A percentile compares a stretch with the other conserved stretches of the same genome.
Evolutionary conservation across 2,888 invertebrate species (phyloP).

Genomic region (Netelia inedita): DNA sequence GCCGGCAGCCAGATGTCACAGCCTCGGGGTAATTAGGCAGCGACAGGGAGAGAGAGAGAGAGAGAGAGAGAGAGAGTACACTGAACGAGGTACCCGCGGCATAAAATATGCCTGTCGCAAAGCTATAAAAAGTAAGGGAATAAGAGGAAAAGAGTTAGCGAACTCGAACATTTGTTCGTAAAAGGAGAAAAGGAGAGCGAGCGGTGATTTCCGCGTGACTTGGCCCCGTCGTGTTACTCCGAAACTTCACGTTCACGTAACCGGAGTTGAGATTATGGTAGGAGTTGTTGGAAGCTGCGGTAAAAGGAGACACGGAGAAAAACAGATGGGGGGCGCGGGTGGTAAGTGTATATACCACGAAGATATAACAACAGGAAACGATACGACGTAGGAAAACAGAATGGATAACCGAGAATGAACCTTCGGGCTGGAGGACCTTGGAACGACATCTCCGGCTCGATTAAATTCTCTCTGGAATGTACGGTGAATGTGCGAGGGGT

Average conservation of each 20-base stretch:
- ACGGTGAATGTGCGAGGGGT: neutral
- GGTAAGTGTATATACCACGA: too few species aligned
- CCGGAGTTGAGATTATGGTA: too few species aligned
- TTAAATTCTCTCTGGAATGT: slow-evolving; percentile 4
- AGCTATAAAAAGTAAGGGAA: slow-evolving; percentile 50
- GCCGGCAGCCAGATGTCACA: slow-evolving; percentile 55
- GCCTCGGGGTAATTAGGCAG: slow-evolving; percentile 65
- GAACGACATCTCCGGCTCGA: neutral
- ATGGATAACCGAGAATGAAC: too few species aligned
- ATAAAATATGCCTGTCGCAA: slow-evolving; percentile 34
- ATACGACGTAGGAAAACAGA: too few species aligned
- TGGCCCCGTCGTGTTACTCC: too few species aligned
- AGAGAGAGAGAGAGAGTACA: slow-evolving; percentile 27
- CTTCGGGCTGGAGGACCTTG: neutral
- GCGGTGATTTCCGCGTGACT: too few species aligned
- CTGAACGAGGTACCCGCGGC: slow-evolving; percentile 27
- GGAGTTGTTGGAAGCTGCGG: too few species aligned
- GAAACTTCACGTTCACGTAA: too few species aligned
- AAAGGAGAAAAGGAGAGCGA: too few species aligned
- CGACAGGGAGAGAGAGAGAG: slow-evolving; percentile 5
- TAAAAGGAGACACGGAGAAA: too few species aligned
- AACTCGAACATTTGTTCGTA: slow-evolving; percentile 7
- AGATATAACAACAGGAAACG: too few species aligned
- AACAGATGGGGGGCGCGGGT: too few species aligned
- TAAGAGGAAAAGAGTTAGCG: slow-evolving; percentile 26